Conservation (phyloP, 30 jellyfish, hydroid and myxozoan genomes). For the Aurelia aurita complex sp. Pacific region DNA sequence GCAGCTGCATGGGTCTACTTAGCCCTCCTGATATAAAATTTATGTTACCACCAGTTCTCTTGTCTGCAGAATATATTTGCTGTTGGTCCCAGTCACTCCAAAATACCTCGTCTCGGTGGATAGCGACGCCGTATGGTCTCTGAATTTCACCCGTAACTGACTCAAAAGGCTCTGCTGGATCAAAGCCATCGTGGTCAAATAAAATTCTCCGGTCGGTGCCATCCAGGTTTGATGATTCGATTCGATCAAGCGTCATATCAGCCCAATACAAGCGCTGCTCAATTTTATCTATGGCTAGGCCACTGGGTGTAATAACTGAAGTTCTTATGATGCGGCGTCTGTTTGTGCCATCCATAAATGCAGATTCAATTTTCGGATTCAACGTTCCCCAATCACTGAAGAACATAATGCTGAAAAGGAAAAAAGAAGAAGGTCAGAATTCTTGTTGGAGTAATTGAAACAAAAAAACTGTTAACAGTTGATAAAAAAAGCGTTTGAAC, state of each 20-base stretch:
- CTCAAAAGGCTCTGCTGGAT: slow-evolving; percentile 37
- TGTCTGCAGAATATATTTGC: slow-evolving; percentile 63
- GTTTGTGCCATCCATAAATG: slow-evolving; percentile 87
- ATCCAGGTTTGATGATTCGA: slow-evolving; percentile 56
- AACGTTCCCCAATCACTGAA: slow-evolving; percentile 87
- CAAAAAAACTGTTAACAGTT: no score
- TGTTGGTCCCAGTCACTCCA: slow-evolving; percentile 96
- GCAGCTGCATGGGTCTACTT: slow-evolving; percentile 51
- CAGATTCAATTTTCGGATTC: slow-evolving; percentile 85
- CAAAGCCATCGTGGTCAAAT: slow-evolving; percentile 40
- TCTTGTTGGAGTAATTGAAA: no score
- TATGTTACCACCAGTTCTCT: slow-evolving; percentile 62
- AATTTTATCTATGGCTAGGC: slow-evolving; percentile 81
- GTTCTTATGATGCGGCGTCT: slow-evolving; percentile 52
- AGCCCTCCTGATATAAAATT: slow-evolving; percentile 39
- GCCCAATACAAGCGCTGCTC: slow-evolving; percentile 75
- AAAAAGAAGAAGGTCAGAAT: no score
- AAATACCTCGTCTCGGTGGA: slow-evolving; percentile 66
- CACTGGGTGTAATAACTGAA: slow-evolving; percentile 76
- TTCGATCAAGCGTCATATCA: slow-evolving; percentile 66
- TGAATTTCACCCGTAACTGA: slow-evolving; percentile 64
- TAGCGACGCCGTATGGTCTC: slow-evolving; percentile 78
- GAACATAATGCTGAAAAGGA: slow-evolving; percentile 61
- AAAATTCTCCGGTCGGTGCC: slow-evolving; percentile 56
- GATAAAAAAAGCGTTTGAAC: no score